Evolutionary conservation across 2,113 vertebrate genomes (phyloP), one percentile per base, ranked within the genome.

Genomic region (Cathartes aura): DNA sequence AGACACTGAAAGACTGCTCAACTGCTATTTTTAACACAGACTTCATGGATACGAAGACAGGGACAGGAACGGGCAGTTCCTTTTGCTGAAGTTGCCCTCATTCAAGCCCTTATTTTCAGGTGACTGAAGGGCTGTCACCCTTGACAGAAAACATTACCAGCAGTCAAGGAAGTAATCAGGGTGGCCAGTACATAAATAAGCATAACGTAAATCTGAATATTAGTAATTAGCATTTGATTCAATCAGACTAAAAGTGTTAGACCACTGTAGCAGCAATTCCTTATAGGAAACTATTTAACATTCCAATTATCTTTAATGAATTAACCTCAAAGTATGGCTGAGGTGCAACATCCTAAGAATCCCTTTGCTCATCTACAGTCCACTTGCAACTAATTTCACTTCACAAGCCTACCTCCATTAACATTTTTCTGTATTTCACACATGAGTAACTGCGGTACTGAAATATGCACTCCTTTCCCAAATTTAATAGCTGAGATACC

Each of bases 391-490:
- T 93, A 83, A 95, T 96, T 96, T 97, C 78, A 76, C 89, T 87
- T 76, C 60, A 76, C 68, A 91, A 36, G 34, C 80, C 87, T 76
- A 72, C 93, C 73, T 88, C 96, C 50, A 91, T 93, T 97, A 93
- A 91, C 66, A 88, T 96, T 98, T 96, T 93, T 97, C 87, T 96
- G 82, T 84, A 89, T 97, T 98, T 97, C 92, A 97, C 76, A 97
- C 76, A 81, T 80, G 91, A 96, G 78, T 83, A 91, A 72, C 50
- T 89, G 72, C 53, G 91, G 56, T n/a, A 56, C 84, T 74, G 78
- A 93, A 97, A 98, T 66, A 79, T 2, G 32, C 83, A 93, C 68
- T 88, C 95, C 76, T 80, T 79, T 68, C 82, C 75, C 58, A 94
- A 90, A 86, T 88, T 95, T 93, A 96, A 97, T 85, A 97, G 84